Percentiles rank a stretch among this genome's conserved stretches.
These are phyloP conservation scores for Pseudolaguvia tuberculata DNA, from an alignment of 2,113 vertebrate species.

Conservation along the genomic window DNA sequence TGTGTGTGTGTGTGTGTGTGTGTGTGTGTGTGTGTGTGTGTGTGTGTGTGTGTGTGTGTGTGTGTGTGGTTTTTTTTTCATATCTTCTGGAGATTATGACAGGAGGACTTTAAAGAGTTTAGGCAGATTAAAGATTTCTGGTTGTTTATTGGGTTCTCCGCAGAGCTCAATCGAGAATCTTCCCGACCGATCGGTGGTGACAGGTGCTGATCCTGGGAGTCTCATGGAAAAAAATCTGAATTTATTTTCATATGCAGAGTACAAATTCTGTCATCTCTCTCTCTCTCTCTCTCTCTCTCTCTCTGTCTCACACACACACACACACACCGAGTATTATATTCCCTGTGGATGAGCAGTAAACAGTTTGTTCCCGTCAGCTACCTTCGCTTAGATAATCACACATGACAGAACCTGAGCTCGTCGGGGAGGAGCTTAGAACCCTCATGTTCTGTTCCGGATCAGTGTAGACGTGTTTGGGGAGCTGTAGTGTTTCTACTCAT, in stretches of 20 bases:
- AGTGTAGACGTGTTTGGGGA: not conserved
- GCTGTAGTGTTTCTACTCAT: not conserved
- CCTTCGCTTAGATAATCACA: constrained; percentile 67
- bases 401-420: constrained; percentile 39
- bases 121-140: constrained; percentile 64
- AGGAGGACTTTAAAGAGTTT: constrained; percentile 56
- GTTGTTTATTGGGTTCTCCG: constrained; percentile 55
- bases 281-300: no score
- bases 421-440: constrained; percentile 3
- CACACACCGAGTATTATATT: constrained; percentile 60
- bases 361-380: constrained; percentile 74
- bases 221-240: constrained; percentile 55
- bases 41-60: no score
- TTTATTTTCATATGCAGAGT: constrained; percentile 65
- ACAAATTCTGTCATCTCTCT: constrained; percentile 60
- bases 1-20: no score
- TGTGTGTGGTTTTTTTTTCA: not conserved
- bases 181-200: constrained; percentile 68
- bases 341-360: constrained; percentile 72
- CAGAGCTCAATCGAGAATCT: constrained; percentile 55
- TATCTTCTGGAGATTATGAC: constrained; percentile 43
- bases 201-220: constrained; percentile 65
- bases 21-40: no score
- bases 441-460: constrained; percentile 11
- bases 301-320: constrained; percentile 12